Conservation (phyloP, 2,888 invertebrate genomes). For the Sphaerophoria rueppellii region DNA sequence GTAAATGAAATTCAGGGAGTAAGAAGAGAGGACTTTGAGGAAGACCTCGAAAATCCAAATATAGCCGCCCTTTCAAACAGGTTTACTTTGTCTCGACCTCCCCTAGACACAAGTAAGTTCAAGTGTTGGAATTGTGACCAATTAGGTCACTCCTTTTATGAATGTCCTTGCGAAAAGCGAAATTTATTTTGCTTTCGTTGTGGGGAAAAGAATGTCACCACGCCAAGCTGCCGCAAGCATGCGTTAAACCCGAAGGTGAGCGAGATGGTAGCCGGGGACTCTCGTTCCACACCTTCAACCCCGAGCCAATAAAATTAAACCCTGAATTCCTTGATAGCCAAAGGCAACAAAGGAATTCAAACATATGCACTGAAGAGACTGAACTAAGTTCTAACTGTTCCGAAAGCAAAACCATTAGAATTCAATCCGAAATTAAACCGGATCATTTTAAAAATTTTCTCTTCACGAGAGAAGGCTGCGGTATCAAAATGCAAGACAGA, state of each 20-base stretch:
- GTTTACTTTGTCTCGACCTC: background rate
- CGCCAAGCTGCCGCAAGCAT: conserved; percentile 11
- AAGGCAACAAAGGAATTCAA: background rate
- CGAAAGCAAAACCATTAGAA: too few relatives aligned
- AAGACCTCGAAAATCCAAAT: background rate
- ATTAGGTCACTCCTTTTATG: conserved; percentile 22
- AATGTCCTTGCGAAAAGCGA: conserved; percentile 4
- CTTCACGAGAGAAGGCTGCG: conserved; percentile 1
- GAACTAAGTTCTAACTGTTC: too few relatives aligned
- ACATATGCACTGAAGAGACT: background rate
- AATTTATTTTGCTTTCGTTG: conserved; percentile 29
- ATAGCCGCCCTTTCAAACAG: conserved; percentile 1
- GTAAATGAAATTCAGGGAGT: background rate
- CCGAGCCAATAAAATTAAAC: conserved; percentile 17
- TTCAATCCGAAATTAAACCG: too few relatives aligned
- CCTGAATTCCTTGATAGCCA: background rate
- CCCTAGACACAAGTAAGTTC: background rate
- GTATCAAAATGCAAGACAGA: background rate
- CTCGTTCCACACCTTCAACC: conserved; percentile 23
- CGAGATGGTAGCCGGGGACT: conserved; percentile 15
- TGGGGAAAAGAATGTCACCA: conserved; percentile 26
- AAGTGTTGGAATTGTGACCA: conserved; percentile 25
- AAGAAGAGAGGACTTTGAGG: background rate
- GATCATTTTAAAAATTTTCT: too few relatives aligned
- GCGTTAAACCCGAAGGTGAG: conserved; percentile 18